Evolutionary conservation across 30 jellyfish, hydroid and myxozoan species (phyloP), one percentile per base, ranked within the genome.

Genomic region (Clytia hemisphaerica): DNA sequence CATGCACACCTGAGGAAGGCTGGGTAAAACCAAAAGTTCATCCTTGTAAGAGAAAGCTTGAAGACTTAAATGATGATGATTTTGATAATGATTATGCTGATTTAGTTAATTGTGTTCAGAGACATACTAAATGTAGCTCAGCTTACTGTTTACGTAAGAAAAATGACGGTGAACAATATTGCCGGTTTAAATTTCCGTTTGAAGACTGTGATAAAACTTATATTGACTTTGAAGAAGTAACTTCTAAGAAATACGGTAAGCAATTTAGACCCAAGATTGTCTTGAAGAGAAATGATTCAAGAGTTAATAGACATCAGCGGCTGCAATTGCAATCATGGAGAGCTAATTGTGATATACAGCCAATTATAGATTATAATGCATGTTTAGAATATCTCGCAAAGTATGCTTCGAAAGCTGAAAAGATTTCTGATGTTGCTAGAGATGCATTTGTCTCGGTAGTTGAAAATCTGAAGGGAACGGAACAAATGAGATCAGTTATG

Each of bases 111-210:
- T 45, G 28, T 50, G 65, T 50, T 50, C 27, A 50, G 22, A 14
- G 65, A 6, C 65, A 12, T 27, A 73, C 27, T 55, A 73, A 57
- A 45, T 73, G 85, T 57, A 73, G 59, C 48, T 58, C 86, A 21
- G 80, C 67, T 31, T 73, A 73, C 40, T 58, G 77, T 46, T 73
- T 73, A 46, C 58, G 67, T 50, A 34, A 44, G 7, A 35, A 61
- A 7, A 73, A 59, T n/a, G 67, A 73, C 26, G 80, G 70, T 2
- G 24, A 73, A 22, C 79, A 57, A 31, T 30, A 73, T 46, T 73
- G 85, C 85, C 38, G 85, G 38, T 73, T 73, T 58, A 44, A 73
- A 28, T 57, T 55, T 50, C 85, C 85, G 9, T 34, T 73, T 29
- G 67, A 61, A 19, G 30, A n/a, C 37, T 21, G 22, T 34, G 79